Conservation (phyloP, 2,888 invertebrate genomes). For the Hypselothyrea guttata region DNA sequence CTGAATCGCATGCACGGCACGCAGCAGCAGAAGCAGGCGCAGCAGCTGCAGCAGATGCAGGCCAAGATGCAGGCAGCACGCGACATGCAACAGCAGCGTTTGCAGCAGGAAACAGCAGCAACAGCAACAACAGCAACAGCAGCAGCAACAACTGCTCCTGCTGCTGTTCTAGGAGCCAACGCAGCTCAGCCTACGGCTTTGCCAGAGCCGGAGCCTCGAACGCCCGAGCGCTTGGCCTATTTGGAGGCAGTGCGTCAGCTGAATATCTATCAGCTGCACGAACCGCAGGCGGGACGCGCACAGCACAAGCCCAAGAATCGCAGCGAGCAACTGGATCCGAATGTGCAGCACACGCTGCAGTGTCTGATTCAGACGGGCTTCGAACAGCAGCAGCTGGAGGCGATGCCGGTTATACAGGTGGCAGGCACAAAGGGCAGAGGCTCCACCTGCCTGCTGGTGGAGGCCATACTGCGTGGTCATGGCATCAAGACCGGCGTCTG, state of each 20-base stretch:
- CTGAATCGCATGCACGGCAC: slow-evolving; percentile 60
- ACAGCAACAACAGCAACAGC: background rate
- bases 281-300: slow-evolving; percentile 30
- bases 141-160: background rate
- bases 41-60: slow-evolving; percentile 58
- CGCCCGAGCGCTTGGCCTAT: slow-evolving; percentile 54
- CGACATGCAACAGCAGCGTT: slow-evolving; percentile 47
- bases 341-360: slow-evolving; percentile 49
- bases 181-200: background rate
- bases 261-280: slow-evolving; percentile 47
- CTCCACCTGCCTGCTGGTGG: slow-evolving; percentile 57
- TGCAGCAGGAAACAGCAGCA: slow-evolving; percentile 8
- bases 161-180: background rate
- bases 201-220: slow-evolving; percentile 20
- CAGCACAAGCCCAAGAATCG: slow-evolving; percentile 21
- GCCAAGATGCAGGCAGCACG: slow-evolving; percentile 58
- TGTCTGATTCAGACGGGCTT: slow-evolving; percentile 49
- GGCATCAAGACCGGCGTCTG: slow-evolving; percentile 57
- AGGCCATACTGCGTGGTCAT: slow-evolving; percentile 49
- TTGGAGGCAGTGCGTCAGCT: slow-evolving; percentile 39
- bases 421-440: slow-evolving; percentile 63
- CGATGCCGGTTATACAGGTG: slow-evolving; percentile 59
- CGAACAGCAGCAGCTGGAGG: slow-evolving; percentile 26
- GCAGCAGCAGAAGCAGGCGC: slow-evolving; percentile 51
- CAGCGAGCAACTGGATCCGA: slow-evolving; percentile 33